Base-by-base conservation (phyloP, 2,888 invertebrate genomes). In the Ochropleura leucogaster region DNA sequence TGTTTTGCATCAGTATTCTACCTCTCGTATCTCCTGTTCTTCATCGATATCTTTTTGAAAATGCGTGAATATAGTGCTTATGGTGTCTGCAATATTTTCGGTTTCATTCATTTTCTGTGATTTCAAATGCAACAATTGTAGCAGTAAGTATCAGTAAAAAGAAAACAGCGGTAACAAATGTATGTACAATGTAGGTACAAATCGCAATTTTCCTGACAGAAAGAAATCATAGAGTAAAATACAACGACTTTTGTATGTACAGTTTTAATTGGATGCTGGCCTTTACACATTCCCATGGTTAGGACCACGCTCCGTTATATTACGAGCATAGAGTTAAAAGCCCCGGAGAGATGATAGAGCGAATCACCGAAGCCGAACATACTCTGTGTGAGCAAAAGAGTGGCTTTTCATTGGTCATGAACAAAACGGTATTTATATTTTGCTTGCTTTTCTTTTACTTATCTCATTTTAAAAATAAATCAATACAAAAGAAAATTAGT, bases 1-100 rank as follows among this genome's bases (percentile, higher is more conserved):
- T 44, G 44, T 16, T 20, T 53, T 65, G 8, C 6, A 64, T 47
- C 10, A 42, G 40, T 4, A 68, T 42, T 53, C 42, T 67, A 83
- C 99, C 97, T 99, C 99, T 80, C 98, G 97, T 59, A 97, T 91
- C 90, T 98, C 98, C 92, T 98, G 98, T 89, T 99, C 99, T 18
- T 96, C 95, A 87, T 98, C 98, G 51, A 99, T 95, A 91, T 97
- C 97, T 79, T 97, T 97, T 91, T 98, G 98, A 92, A 98, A 99
- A 44, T 97, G 97, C 69, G 97, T 97, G 91, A 99, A 87, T 65
- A 98, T 88, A 98, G 97, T 77, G 97, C 95, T 97, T 94, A 88
- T 81, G 14, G 75, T 44, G 49, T 10, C 5, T 53, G 30, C 30
- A 30, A 30, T 30, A 30, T 30, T 30, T 30, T 82, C 76, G 72